Conservation (phyloP, 2,888 invertebrate species). For the Galeruca laticollis region DNA sequence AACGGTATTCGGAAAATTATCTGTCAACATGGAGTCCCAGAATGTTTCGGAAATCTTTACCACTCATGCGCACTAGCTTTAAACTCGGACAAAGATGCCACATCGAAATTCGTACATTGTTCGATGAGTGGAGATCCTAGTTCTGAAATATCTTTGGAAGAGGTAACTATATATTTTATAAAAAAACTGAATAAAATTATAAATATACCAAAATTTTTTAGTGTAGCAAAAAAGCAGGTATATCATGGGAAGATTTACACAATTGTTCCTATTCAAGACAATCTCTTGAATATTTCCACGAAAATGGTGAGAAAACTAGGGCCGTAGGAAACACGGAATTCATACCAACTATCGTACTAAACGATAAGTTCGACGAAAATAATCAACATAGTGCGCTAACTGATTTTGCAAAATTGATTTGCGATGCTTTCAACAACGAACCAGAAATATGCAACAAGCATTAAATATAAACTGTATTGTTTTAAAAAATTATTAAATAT, state of each 20-base stretch:
- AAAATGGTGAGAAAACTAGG: constrained; percentile 61
- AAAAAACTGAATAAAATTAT: neutral
- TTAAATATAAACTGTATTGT: constrained; percentile 58
- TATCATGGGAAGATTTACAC: constrained; percentile 53
- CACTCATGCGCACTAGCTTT: constrained; percentile 68
- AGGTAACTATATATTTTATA: constrained; percentile 40
- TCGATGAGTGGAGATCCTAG: constrained; percentile 59
- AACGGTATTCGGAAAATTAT: constrained; percentile 22
- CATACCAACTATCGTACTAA: constrained; percentile 66
- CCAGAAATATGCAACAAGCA: constrained; percentile 39
- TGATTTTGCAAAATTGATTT: constrained; percentile 50
- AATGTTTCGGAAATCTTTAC: constrained; percentile 69
- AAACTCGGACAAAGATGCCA: constrained; percentile 37
- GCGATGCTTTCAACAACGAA: constrained; percentile 45
- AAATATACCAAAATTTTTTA: constrained; percentile 48
- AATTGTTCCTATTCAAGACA: constrained; percentile 55
- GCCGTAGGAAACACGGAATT: constrained; percentile 56
- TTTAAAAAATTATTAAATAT: neutral
- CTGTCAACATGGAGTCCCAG: constrained; percentile 58
- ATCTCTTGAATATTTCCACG: constrained; percentile 61
- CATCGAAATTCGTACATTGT: constrained; percentile 63
- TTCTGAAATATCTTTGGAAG: constrained; percentile 37
- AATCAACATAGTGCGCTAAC: constrained; percentile 43
- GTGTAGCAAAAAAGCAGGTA: constrained; percentile 60
- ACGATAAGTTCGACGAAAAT: constrained; percentile 56